Evolutionary conservation across 2,797 vertebrate species (phyloP).

Genomic region (Labroides dimidiatus): DNA sequence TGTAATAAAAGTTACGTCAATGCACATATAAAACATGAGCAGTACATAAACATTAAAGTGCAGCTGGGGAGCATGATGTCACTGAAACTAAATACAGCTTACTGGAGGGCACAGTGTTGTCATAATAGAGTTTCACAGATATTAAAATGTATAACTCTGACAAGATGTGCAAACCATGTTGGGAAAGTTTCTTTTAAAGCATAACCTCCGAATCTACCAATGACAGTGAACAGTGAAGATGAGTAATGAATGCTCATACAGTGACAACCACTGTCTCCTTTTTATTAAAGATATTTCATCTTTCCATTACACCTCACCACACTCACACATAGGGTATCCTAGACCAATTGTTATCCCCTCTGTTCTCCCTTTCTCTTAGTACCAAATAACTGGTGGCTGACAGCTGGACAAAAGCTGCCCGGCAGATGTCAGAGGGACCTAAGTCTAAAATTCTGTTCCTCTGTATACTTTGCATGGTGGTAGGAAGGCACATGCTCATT

Average conservation of each 20-base stretch:
- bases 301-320: conserved; percentile 18
- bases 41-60: conserved; percentile 53
- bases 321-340: conserved; percentile 28
- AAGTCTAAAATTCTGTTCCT: conserved; percentile 73
- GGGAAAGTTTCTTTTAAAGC: neutral
- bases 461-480: conserved; percentile 81
- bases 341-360: conserved; percentile 26
- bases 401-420: conserved; percentile 83
- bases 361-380: conserved; percentile 37
- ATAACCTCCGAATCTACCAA: neutral
- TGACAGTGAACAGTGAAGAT: neutral
- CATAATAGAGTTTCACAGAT: conserved; percentile 51
- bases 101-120: conserved; percentile 39
- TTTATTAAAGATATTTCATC: neutral
- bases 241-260: no score
- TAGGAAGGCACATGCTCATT: conserved; percentile 61
- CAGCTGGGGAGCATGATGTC: conserved; percentile 72
- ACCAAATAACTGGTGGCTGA: conserved; percentile 54
- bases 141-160: conserved; percentile 37
- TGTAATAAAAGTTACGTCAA: conserved; percentile 45
- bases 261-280: no score
- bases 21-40: conserved; percentile 61
- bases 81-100: conserved; percentile 47
- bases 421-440: conserved; percentile 81
- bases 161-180: neutral